Conservation (phyloP, 2,113 vertebrate genomes). For the Charadrius vociferus region DNA sequence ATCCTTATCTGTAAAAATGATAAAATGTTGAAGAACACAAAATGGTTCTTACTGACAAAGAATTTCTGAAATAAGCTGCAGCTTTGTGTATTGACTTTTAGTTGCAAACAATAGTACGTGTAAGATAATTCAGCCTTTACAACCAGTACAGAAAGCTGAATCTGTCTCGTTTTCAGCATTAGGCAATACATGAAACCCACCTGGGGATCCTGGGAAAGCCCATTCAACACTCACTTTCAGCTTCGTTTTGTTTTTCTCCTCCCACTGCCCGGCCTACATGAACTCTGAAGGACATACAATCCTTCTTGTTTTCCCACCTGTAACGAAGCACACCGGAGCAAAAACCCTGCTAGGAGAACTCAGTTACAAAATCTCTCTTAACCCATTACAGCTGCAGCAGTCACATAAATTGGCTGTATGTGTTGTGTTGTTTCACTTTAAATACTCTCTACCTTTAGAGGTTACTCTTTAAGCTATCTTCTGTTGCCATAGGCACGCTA, state of each 20-base stretch:
- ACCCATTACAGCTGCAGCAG: slow-evolving; percentile 23
- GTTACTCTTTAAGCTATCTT: slow-evolving; percentile 37
- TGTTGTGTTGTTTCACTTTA: not conserved
- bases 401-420: not conserved
- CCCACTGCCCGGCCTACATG: slow-evolving; percentile 68
- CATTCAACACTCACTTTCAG: slow-evolving; percentile 67
- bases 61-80: slow-evolving; percentile 64
- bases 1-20: not conserved
- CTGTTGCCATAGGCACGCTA: slow-evolving; percentile 23
- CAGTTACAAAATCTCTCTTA: slow-evolving; percentile 67
- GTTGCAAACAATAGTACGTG: slow-evolving; percentile 65
- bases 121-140: slow-evolving; percentile 77
- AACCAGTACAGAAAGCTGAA: slow-evolving; percentile 66
- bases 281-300: slow-evolving; percentile 78
- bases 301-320: slow-evolving; percentile 79
- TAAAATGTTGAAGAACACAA: slow-evolving; percentile 32
- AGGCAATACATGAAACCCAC: slow-evolving; percentile 86
- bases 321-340: slow-evolving; percentile 78
- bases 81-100: slow-evolving; percentile 73
- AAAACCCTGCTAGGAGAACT: slow-evolving; percentile 70
- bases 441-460: slow-evolving; percentile 30
- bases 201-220: slow-evolving; percentile 84
- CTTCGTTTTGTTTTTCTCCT: slow-evolving; percentile 76
- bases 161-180: slow-evolving; percentile 78
- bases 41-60: slow-evolving; percentile 49